Base-by-base conservation (phyloP, 2,113 vertebrate genomes). In the Channa maculata region DNA sequence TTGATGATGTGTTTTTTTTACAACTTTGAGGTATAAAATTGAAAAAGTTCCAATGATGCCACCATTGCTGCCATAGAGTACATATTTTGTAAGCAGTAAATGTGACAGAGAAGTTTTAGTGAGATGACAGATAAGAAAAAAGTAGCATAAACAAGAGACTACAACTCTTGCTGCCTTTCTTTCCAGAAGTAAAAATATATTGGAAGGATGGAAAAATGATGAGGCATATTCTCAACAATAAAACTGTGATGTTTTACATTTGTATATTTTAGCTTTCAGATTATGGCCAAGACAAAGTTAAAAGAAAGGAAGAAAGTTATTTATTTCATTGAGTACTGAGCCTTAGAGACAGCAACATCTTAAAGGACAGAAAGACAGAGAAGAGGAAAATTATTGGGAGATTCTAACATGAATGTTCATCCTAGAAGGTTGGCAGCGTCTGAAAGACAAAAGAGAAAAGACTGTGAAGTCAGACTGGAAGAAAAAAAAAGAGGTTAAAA, bases 401-500 rank as follows among this genome's bases (percentile, higher is more conserved):
- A 52, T 67, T 39, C 43, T 58, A 46, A 8, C 41, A 62, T 66
- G 39, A 67, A 12, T 34, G 59, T 60, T 81, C 51, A 52, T 61
- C 54, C 4, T 41, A 62, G 74, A 73, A 39, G 13, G 38, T 39
- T 79, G 64, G 63, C 64, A 59, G 53, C 24, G 49, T 48, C 43
- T 55, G 33, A 49, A 73, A 73, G 64, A 69, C 73, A 51, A 8
- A 69, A 53, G 61, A 41, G 39, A 80, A 75, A 71, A 7, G 10
- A 55, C 54, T 46, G 2, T 85, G 72, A 70, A 65, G 71, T 48
- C 41, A 84, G 65, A 71, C 54, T 71, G 62, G 11, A 72, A 41
- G 53, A 78, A 78, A 66, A 75, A 86, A 61, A 38, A 66, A 63
- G 34, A 79, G 36, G 39, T 14, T 11, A 66, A 63, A 24, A 79